A percentile compares a stretch with the other conserved stretches of the same genome.
Conservation (phyloP, 2,888 invertebrate species). For the Noctua comes region DNA sequence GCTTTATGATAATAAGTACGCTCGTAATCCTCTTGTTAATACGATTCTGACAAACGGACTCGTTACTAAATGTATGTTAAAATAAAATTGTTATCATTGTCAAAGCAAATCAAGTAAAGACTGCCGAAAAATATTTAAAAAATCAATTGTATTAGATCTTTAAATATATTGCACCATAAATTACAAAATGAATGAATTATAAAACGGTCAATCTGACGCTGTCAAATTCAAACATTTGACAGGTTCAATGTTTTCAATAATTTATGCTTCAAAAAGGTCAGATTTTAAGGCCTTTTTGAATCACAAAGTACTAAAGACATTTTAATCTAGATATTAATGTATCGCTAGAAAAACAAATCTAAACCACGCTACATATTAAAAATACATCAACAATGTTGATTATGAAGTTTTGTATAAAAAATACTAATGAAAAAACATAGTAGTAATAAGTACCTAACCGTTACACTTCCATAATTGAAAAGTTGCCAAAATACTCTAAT, state of each 20-base stretch:
- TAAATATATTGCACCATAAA: neutral
- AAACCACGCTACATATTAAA: constrained; percentile 5
- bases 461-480: constrained; percentile 70
- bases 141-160: neutral
- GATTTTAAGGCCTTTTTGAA: neutral
- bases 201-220: neutral
- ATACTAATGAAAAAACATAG: constrained; percentile 48
- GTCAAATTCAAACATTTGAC: neutral
- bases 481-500: constrained; percentile 74
- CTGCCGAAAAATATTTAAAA: neutral
- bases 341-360: constrained; percentile 9
- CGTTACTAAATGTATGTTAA: neutral
- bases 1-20: neutral
- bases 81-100: neutral
- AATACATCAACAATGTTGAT: constrained; percentile 31
- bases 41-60: neutral
- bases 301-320: neutral
- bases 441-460: constrained; percentile 55
- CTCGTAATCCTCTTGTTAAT: neutral
- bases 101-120: neutral
- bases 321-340: constrained; percentile 8
- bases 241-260: neutral
- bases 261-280: neutral
- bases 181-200: neutral
- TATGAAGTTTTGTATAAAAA: constrained; percentile 47